Evolutionary conservation across 2,888 invertebrate species (phyloP).

Genomic region (Philaethria dido): DNA sequence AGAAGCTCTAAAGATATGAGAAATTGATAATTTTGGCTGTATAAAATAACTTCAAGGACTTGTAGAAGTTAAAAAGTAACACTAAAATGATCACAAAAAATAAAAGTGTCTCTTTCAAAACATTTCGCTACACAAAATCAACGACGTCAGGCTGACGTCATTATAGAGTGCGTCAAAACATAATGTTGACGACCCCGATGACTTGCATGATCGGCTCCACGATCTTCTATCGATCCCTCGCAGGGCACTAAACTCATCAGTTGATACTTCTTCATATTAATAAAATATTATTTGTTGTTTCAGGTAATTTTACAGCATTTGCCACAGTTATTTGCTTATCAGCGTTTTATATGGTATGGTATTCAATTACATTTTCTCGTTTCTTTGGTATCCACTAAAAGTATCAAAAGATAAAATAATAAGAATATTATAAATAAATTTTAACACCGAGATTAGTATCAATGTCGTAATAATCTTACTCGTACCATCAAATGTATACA

Average conservation of each 20-base stretch:
- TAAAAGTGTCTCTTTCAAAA: slow-evolving; percentile 41
- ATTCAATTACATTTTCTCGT: background rate
- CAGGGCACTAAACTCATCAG: slow-evolving; percentile 42
- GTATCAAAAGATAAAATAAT: background rate
- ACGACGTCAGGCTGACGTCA: slow-evolving; percentile 57
- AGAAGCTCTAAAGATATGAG: background rate
- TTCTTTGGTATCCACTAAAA: background rate
- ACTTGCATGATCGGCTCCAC: slow-evolving; percentile 68
- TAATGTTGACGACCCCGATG: slow-evolving; percentile 74
- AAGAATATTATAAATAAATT: background rate
- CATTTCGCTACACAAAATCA: slow-evolving; percentile 49
- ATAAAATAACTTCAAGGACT: slow-evolving; percentile 2
- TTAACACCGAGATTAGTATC: slow-evolving; percentile 72
- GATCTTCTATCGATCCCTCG: slow-evolving; percentile 65
- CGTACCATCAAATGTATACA: slow-evolving; percentile 51
- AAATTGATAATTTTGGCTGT: background rate
- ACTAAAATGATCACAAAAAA: slow-evolving; percentile 32
- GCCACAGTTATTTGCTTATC: slow-evolving; percentile 2
- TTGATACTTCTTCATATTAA: slow-evolving; percentile 24
- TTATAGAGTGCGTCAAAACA: slow-evolving; percentile 69
- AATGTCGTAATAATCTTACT: slow-evolving; percentile 63
- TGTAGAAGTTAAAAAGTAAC: background rate
- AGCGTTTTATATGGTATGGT: slow-evolving; percentile 5
- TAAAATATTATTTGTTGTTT: slow-evolving; percentile 53
- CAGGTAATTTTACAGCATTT: slow-evolving; percentile 55